Evolutionary conservation across 2,113 vertebrate species (phyloP), one percentile per base, ranked within the genome.

Genomic region (Papio anubis): DNA sequence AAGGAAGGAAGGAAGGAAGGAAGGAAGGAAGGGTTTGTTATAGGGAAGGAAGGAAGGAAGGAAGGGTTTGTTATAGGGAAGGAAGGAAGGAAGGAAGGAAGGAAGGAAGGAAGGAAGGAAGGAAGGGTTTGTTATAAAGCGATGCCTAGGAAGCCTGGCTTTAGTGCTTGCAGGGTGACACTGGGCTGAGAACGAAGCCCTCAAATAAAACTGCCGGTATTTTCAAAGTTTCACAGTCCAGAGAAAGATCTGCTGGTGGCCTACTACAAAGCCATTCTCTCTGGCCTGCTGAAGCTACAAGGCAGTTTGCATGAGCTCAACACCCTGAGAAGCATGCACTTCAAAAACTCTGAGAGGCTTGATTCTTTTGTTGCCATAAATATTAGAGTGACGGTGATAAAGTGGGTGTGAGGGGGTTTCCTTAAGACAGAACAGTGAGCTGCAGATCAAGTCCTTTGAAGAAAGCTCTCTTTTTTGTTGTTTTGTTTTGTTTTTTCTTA

Each of bases 141-240:
- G 59, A 55, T 3, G 1, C 7, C 12, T 1, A 1, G 4, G n/a
- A 72, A 3, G 16, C n/a, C 52, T 30, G 5, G 11, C 14, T 70
- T 20, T 8, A 9, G 10, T 0, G 30, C 10, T 10, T 11, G 25
- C 13, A 20, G 23, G 35, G 38, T 12, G 57, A 61, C 0, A 1
- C 6, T 8, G 38, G 8, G 6, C 79, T 55, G 45, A 45, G 30
- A 88, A 86, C 35, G 25, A 89, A 89, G 9, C 8, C 40, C 40
- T 10, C 8, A 38, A 43, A 55, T n/a, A 48, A 76, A 38, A 81
- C 25, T 18, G 64, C 38, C 5, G 1, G 20, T 38, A 16, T 81
- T 55, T 88, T 13, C 30, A 90, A 83, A 43, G 27, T 52, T 81
- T 40, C 20, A 30, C 32, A 13, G 10, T 79, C 66, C 25, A 32